Conservation (phyloP, 2,113 vertebrate genomes). For the Anser brachyrhynchus region DNA sequence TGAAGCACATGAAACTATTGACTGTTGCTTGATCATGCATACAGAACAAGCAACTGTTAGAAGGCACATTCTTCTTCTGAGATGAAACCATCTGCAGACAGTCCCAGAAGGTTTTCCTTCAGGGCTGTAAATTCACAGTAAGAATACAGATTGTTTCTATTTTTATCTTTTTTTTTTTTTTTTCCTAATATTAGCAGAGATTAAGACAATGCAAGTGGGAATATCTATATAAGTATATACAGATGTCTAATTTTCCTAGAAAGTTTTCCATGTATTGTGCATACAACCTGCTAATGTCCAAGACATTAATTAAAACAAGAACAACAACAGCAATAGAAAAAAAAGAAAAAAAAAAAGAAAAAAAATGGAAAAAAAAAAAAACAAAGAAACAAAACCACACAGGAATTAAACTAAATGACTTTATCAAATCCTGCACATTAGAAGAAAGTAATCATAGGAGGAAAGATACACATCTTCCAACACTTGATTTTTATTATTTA, state of each 20-base stretch:
- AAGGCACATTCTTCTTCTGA: slow-evolving; percentile 70
- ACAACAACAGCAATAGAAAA: not conserved
- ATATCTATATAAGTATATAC: slow-evolving; percentile 61
- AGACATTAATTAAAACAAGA: not conserved
- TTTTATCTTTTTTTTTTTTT: not conserved
- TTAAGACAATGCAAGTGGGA: slow-evolving; percentile 9
- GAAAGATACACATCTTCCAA: slow-evolving; percentile 55
- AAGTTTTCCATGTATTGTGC: slow-evolving; percentile 32
- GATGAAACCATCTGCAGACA: slow-evolving; percentile 74
- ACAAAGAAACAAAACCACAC: not conserved
- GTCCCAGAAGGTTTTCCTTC: slow-evolving; percentile 71
- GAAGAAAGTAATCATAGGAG: slow-evolving; percentile 29
- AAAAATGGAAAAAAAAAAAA: not conserved
- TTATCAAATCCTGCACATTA: slow-evolving; percentile 18
- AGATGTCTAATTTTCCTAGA: slow-evolving; percentile 56
- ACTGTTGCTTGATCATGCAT: slow-evolving; percentile 84
- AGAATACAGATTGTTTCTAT: slow-evolving; percentile 67
- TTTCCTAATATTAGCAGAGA: not conserved
- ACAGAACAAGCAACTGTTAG: slow-evolving; percentile 77
- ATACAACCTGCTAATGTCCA: not conserved
- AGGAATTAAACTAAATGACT: slow-evolving; percentile 22
- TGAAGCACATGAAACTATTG: slow-evolving; percentile 85
- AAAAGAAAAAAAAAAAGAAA: not conserved
- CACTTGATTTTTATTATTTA: slow-evolving; percentile 71
- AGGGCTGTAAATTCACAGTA: slow-evolving; percentile 37